Evolutionary conservation across 1,140 invertebrate genomes (phyloP).

Genomic region (Zophobas atratus): DNA sequence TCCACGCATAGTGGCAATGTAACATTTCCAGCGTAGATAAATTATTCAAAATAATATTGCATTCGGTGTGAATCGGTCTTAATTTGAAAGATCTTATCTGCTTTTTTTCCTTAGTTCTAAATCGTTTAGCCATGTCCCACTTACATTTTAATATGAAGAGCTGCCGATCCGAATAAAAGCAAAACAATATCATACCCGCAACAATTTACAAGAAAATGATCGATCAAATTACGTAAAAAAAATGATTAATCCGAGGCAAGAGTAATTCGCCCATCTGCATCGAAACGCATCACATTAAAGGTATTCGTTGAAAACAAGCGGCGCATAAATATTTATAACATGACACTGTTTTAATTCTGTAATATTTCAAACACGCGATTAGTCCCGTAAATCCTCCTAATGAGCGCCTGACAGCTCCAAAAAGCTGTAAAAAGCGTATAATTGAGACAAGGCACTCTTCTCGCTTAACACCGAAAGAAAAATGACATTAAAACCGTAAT

Average conservation of each 20-base stretch:
- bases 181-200: background rate
- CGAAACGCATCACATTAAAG: constrained; percentile 3
- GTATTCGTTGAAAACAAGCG: background rate
- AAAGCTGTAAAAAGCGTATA: constrained; percentile 34
- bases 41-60: constrained; percentile 13
- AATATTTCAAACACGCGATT: constrained; percentile 35
- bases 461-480: constrained; percentile 17
- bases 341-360: constrained; percentile 39
- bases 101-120: constrained; percentile 11
- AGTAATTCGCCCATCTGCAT: constrained; percentile 26
- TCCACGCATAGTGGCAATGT: constrained; percentile 27
- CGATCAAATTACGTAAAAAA: constrained; percentile 16
- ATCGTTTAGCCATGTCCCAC: constrained; percentile 33
- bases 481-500: constrained; percentile 26
- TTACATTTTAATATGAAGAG: constrained; percentile 30
- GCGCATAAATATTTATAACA: constrained; percentile 36
- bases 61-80: constrained; percentile 28
- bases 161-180: background rate
- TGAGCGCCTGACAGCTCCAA: constrained; percentile 33
- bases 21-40: constrained; percentile 26
- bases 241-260: constrained; percentile 8
- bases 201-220: background rate
- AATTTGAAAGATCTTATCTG: constrained; percentile 30
- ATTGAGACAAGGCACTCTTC: constrained; percentile 21
- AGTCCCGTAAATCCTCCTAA: constrained; percentile 31